Evolutionary conservation across 2,888 invertebrate species (phyloP).

Genomic region (Drosophila hamatofila): DNA sequence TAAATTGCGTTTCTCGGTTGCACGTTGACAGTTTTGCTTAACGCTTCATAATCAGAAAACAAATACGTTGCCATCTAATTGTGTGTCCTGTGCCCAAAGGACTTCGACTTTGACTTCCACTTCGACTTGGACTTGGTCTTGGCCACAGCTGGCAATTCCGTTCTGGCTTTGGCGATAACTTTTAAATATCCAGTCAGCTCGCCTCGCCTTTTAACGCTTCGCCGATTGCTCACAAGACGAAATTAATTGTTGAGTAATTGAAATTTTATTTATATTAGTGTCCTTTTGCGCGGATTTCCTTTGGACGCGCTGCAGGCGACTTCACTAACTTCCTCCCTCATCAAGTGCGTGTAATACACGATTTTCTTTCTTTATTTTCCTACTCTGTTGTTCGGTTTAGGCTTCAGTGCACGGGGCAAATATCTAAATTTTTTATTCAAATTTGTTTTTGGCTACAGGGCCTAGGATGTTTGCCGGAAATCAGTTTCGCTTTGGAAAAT

Average conservation of each 20-base stretch:
- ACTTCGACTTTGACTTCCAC: constrained; percentile 36
- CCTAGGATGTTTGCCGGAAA: constrained; percentile 4
- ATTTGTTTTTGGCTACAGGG: constrained; percentile 47
- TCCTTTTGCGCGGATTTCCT: constrained; percentile 77
- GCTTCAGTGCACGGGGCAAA: constrained; percentile 52
- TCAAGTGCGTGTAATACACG: constrained; percentile 67
- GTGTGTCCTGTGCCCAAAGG: constrained; percentile 58
- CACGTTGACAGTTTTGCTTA: constrained; percentile 84
- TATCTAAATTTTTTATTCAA: constrained; percentile 66
- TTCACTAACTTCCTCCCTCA: constrained; percentile 1
- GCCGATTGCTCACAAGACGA: constrained; percentile 83
- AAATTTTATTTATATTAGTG: constrained; percentile 86
- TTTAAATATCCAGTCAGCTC: constrained; percentile 56
- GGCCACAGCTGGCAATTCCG: constrained; percentile 62
- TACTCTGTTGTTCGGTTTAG: constrained; percentile 55
- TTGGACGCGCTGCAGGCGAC: constrained; percentile 44
- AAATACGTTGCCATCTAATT: constrained; percentile 83
- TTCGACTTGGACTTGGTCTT: constrained; percentile 44
- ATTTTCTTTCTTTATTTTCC: constrained; percentile 26
- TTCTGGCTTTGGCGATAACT: constrained; percentile 47
- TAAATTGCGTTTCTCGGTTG: constrained; percentile 80
- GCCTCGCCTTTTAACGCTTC: constrained; percentile 81
- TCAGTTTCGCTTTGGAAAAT: constrained; percentile 43
- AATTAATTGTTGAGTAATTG: constrained; percentile 86
- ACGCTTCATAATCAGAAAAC: constrained; percentile 85